Conservation (phyloP, 2,113 vertebrate species). For the Drymodes brunneopygia region DNA sequence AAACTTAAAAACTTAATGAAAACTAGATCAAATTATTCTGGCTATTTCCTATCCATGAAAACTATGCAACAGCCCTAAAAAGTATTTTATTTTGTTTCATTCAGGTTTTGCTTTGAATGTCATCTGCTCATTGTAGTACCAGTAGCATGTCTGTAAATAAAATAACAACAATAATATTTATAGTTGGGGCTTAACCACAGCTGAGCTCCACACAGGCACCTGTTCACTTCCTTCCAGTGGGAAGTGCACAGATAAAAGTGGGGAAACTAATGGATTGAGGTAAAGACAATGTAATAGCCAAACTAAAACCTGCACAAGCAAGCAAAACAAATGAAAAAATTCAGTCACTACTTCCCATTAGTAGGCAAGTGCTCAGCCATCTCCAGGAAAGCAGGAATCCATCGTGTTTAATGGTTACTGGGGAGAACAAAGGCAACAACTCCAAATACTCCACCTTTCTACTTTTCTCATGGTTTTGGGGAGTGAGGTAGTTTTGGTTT, state of each 20-base stretch:
- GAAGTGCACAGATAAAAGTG: background rate
- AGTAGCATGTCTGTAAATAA: background rate
- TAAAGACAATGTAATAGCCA: background rate
- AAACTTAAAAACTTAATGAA: background rate
- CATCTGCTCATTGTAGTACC: background rate
- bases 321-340: background rate
- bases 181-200: background rate
- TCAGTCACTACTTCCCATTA: fast-evolving
- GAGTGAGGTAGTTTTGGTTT: background rate
- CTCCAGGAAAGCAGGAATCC: background rate
- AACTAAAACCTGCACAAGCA: background rate
- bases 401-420: fast-evolving
- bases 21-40: background rate
- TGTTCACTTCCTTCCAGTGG: background rate
- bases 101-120: background rate
- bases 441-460: fast-evolving
- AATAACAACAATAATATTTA: background rate
- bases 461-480: background rate
- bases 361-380: background rate
- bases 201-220: background rate
- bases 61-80: background rate
- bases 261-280: background rate
- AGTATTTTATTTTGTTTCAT: background rate
- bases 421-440: fast-evolving
- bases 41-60: background rate